A percentile compares a stretch with the other conserved stretches of the same genome.
Evolutionary conservation across 2,888 invertebrate genomes (phyloP).

Genomic region (Matsumyia berberina): DNA sequence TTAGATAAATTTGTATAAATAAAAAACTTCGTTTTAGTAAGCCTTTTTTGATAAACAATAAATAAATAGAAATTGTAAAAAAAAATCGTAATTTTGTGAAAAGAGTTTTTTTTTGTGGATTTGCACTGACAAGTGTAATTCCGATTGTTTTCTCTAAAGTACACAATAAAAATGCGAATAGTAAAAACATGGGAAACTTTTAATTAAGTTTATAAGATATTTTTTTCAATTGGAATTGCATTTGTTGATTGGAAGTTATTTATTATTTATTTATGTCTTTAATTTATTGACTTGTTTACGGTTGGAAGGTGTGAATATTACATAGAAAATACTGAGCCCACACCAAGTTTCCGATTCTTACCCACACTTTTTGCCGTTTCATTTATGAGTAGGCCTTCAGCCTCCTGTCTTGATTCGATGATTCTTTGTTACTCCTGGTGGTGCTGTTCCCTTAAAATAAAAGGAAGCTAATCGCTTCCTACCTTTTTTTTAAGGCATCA

Average conservation of each 20-base stretch:
- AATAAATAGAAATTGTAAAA: conserved; percentile 63
- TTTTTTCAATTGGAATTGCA: conserved; percentile 61
- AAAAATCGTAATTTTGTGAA: conserved; percentile 27
- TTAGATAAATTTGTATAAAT: conserved; percentile 56
- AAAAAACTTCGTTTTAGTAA: conserved; percentile 51
- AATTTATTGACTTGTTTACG: no score
- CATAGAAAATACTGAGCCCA: no score
- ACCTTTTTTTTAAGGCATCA: no score
- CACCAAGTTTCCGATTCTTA: no score
- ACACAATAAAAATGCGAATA: conserved; percentile 52
- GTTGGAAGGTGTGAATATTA: no score
- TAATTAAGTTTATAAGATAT: conserved; percentile 17
- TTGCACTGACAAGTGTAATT: conserved; percentile 8
- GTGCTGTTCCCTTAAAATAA: no score
- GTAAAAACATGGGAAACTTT: conserved; percentile 45
- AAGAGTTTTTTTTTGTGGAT: conserved; percentile 43
- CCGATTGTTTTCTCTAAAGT: conserved; percentile 45
- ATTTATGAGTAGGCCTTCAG: no score
- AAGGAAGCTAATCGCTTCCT: no score
- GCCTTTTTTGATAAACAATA: conserved; percentile 29
- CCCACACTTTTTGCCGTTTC: no score
- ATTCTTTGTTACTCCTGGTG: no score
- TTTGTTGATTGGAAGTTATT: conserved; percentile 45
- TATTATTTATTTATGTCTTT: neutral
- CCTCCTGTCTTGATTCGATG: no score